Base-by-base conservation (phyloP, 2,797 vertebrate species). In the Sebastes vulpes region DNA sequence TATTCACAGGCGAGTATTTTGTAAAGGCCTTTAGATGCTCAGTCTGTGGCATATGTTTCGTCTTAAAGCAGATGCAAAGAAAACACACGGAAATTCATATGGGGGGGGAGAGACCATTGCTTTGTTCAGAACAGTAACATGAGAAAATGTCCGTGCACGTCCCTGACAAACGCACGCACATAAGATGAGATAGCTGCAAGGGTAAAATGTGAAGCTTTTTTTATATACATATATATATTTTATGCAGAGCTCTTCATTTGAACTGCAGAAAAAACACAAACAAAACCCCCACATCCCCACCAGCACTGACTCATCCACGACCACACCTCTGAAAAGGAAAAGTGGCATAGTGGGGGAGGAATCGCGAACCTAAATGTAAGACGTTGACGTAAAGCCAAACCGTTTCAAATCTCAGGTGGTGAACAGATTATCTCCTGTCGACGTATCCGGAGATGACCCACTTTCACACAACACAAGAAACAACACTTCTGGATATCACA, bases 381-480 rank as follows among this genome's bases (percentile, higher is more conserved):
- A 73, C 28, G 3, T 23, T n/a, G 25, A 60, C 3, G 4, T 12
- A 5, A 46, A 56, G 32, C 61, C 61, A 67, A 77, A 75, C 61
- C 53, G 7, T 68, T 70, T 87, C 35, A 79, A 61, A 66, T 81
- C 79, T 84, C 84, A 80, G 66, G 75, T 69, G 82, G 76, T 46
- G 84, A 78, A 57, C 67, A 57, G 73, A 83, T 82, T 71, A 57
- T 60, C 42, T 84, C 60, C 77, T 8, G 69, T 69, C 53, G 61
- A 28, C 79, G 46, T 53, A 77, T 71, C 31, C 61, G 26, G 28
- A 73, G 57, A 54, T 83, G 85, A 90, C 91, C 84, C 82, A 87
- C 69, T 87, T 87, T 31, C 76, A 72, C 66, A 26, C 21, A 2
- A 12, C 20, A 61, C 28, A 48, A 26, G 61, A 23, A 56, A 68